Evolutionary conservation across 2,797 vertebrate species (phyloP).

Genomic region (Ptychadena robeensis): DNA sequence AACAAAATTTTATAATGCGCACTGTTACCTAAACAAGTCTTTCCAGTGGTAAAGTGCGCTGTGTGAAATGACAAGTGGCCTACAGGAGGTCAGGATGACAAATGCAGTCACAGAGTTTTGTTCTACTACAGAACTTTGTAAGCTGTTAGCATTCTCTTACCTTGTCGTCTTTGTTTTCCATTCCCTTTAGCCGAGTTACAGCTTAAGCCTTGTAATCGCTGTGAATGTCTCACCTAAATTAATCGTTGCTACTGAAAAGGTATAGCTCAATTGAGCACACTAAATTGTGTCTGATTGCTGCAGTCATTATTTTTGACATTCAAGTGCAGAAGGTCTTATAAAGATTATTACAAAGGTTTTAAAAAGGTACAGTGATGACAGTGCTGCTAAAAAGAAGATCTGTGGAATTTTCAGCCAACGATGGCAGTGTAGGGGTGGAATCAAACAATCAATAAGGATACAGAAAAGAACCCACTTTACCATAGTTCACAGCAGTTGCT

Average conservation of each 20-base stretch:
- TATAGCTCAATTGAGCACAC: conserved; percentile 50
- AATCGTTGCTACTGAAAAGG: conserved; percentile 48
- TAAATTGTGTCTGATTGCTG: conserved; percentile 59
- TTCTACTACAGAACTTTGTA: neutral
- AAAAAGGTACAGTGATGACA: conserved; percentile 44
- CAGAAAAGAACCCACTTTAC: conserved; percentile 14
- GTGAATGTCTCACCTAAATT: conserved; percentile 51
- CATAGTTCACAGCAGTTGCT: too few species aligned
- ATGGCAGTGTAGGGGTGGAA: conserved; percentile 33
- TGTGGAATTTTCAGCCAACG: conserved; percentile 2
- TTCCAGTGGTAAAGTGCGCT: neutral
- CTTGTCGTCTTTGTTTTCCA: conserved; percentile 24
- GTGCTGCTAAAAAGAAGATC: conserved; percentile 11
- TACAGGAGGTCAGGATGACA: neutral
- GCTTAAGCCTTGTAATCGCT: conserved; percentile 40
- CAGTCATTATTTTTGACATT: conserved; percentile 59
- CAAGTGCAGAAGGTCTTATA: conserved; percentile 56
- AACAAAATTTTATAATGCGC: neutral
- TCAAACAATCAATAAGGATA: conserved; percentile 9
- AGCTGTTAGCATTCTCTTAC: conserved; percentile 3
- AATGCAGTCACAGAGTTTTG: neutral
- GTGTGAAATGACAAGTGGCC: neutral
- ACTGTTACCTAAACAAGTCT: neutral
- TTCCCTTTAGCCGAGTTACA: conserved; percentile 28
- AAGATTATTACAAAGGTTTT: conserved; percentile 50